Conservation (phyloP, 2,113 vertebrate species). For the Alosa alosa region DNA sequence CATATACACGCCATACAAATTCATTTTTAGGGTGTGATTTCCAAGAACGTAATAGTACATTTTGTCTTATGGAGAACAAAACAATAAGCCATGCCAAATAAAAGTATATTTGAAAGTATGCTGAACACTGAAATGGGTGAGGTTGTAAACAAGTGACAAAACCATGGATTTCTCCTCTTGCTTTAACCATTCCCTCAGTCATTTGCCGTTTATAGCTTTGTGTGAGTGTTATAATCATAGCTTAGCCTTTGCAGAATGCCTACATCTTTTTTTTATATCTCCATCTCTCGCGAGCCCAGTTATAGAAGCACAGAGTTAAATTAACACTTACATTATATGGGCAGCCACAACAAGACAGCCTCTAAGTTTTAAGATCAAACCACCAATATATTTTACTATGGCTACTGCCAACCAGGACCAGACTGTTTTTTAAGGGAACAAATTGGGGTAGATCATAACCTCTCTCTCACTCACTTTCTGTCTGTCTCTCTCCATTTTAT, state of each 20-base stretch:
- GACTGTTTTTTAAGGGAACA: background rate
- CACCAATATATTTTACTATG: background rate
- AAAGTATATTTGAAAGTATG: background rate
- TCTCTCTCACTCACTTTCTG: background rate
- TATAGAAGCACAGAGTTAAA: background rate
- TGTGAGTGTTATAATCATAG: constrained; percentile 9
- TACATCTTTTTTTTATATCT: background rate
- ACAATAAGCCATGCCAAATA: background rate
- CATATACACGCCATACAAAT: background rate
- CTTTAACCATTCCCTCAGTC: background rate
- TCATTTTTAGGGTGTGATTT: background rate
- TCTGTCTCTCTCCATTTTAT: background rate
- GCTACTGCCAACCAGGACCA: constrained; percentile 3
- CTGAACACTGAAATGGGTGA: background rate
- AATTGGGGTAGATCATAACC: background rate
- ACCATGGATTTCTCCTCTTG: background rate
- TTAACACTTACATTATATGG: constrained; percentile 14
- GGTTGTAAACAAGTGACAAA: background rate
- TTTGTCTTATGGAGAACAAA: background rate
- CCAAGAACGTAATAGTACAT: background rate
- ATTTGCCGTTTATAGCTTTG: constrained; percentile 1
- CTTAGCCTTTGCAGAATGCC: background rate
- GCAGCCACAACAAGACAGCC: background rate
- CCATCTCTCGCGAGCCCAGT: background rate
- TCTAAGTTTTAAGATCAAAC: constrained; percentile 16